Evolutionary conservation across 2,888 invertebrate genomes (phyloP).

Genomic region (Platerodrilus igneus): DNA sequence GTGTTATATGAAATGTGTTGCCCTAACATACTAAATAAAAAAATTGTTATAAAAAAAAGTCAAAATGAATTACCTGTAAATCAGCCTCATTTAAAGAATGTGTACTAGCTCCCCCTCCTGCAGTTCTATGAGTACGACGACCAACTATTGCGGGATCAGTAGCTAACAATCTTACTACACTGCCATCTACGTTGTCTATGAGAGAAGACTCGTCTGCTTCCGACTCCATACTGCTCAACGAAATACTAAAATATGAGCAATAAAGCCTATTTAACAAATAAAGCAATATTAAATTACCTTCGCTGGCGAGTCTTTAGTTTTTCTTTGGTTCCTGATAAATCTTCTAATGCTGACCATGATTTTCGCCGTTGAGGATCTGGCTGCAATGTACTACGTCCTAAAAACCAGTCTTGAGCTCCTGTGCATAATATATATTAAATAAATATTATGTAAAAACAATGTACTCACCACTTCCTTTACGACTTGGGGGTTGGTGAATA

Average conservation of each 20-base stretch:
- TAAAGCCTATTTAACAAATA: conserved; percentile 6
- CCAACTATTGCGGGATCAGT: conserved; percentile 49
- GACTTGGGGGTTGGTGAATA: conserved; percentile 52
- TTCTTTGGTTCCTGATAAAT: conserved; percentile 55
- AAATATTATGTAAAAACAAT: too few species aligned
- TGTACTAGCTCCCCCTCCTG: conserved; percentile 58
- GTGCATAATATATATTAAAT: conserved; percentile 1
- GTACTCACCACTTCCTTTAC: conserved; percentile 60
- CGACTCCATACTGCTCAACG: conserved; percentile 78
- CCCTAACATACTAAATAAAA: not conserved
- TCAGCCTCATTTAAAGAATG: conserved; percentile 87
- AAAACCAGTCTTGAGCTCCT: conserved; percentile 47
- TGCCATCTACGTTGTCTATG: conserved; percentile 51
- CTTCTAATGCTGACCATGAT: conserved; percentile 86
- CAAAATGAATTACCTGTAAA: conserved; percentile 59
- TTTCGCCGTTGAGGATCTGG: conserved; percentile 58
- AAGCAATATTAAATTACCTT: conserved; percentile 44
- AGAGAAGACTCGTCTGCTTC: conserved; percentile 68
- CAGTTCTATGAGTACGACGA: conserved; percentile 47
- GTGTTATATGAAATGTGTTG: not conserved
- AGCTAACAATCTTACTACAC: conserved; percentile 52
- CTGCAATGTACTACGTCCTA: conserved; percentile 37
- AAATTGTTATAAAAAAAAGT: not conserved
- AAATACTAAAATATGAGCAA: conserved; percentile 52
- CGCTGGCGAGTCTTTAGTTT: conserved; percentile 53